These are phyloP conservation scores for Nephotettix cincticeps DNA, from an alignment of 1,140 invertebrate species.

Conservation along the genomic window DNA sequence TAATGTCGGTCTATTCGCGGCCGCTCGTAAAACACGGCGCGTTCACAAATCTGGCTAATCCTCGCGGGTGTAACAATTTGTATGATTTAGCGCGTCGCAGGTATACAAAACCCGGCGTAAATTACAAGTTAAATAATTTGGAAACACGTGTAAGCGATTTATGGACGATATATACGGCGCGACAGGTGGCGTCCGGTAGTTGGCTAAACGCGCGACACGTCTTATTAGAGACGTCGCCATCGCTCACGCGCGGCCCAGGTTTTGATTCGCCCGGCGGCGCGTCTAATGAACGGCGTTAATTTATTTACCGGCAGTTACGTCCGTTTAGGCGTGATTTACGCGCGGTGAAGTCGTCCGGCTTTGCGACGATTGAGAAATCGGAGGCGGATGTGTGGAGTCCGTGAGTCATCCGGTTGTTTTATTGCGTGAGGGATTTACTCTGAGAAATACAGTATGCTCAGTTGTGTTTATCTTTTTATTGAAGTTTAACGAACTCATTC, in stretches of 20 bases:
- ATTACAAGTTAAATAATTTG: conserved; percentile 8
- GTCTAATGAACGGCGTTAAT: neutral
- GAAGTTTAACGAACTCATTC: no score
- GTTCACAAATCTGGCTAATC: conserved; percentile 3
- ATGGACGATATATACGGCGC: neutral
- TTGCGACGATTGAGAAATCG: neutral
- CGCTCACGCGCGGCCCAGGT: neutral
- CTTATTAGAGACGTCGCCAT: neutral
- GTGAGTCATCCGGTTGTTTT: no score
- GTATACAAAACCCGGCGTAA: neutral
- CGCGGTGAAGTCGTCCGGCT: neutral
- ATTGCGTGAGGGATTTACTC: neutral
- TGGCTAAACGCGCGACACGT: neutral
- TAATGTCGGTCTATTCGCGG: no score
- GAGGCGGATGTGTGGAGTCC: no score
- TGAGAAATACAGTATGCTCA: neutral
- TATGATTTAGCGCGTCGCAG: neutral
- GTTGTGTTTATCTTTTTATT: neutral
- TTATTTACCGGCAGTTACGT: neutral
- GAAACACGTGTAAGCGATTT: conserved; percentile 12
- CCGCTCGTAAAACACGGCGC: neutral
- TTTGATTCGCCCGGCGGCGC: neutral
- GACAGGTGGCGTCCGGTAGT: neutral
- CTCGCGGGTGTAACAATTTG: neutral
- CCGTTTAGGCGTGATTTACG: neutral